Percentiles rank a stretch among this genome's conserved stretches.
These are phyloP conservation scores for Folsomia candida DNA, from an alignment of 2,888 invertebrate species.

Conservation along the genomic window DNA sequence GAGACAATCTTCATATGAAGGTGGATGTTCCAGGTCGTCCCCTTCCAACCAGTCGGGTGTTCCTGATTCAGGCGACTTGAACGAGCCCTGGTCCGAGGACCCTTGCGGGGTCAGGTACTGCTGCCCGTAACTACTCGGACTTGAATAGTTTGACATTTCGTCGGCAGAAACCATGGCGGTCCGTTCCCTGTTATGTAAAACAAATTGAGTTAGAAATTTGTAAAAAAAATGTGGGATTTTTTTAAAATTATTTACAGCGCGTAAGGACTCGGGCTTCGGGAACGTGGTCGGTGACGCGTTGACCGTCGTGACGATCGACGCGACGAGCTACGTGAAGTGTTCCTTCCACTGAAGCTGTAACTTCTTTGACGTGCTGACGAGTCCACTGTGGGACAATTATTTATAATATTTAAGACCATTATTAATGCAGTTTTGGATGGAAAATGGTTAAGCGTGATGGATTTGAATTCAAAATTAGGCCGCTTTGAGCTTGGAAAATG, in stretches of 20 bases:
- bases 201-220: too few relatives aligned
- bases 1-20: slow-evolving; percentile 10
- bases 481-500: too few relatives aligned
- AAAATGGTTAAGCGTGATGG: too few relatives aligned
- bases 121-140: slow-evolving; percentile 36
- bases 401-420: too few relatives aligned
- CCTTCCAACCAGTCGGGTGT: slow-evolving; percentile 37
- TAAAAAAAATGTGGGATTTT: too few relatives aligned
- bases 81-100: slow-evolving; percentile 37
- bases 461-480: too few relatives aligned
- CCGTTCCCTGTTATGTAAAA: too few relatives aligned
- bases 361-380: slow-evolving; percentile 36
- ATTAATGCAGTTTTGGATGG: too few relatives aligned
- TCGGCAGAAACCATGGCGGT: slow-evolving; percentile 20
- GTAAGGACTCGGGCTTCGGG: slow-evolving; percentile 26
- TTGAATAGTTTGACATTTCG: slow-evolving; percentile 28
- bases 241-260: slow-evolving; percentile 25
- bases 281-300: not conserved
- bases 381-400: too few relatives aligned
- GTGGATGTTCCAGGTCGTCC: slow-evolving; percentile 22
- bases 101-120: slow-evolving; percentile 35
- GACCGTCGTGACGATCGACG: slow-evolving; percentile 21
- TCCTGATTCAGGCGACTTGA: slow-evolving; percentile 29
- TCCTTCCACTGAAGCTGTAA: slow-evolving; percentile 35
- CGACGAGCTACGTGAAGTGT: slow-evolving; percentile 1